Base-by-base conservation (phyloP, 2,888 invertebrate genomes). In the Oscheius myriophilus region DNA sequence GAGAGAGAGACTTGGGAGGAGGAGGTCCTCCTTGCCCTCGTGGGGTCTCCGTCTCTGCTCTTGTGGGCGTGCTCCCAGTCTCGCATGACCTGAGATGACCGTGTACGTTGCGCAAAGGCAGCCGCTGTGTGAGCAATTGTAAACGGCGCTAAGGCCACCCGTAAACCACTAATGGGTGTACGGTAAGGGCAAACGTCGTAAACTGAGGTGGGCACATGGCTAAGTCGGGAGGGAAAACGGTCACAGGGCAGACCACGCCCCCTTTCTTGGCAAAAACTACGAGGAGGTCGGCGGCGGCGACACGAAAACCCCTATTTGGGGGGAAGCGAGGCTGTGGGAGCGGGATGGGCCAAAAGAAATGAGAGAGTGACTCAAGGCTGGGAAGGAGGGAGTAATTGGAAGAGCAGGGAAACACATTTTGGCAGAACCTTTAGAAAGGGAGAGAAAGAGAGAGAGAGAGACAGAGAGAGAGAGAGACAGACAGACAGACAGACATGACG, bases 151-250 rank as follows among this genome's bases (percentile, higher is more conserved):
- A 25, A 33, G 26, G 21, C 49, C 25, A 21, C 26, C 23, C 61
- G 42, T 63, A 63, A 62, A 63, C 49, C 63, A 18, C 21, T 63
- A 52, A 63, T 63, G 42, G 52, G 52, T 12, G 16, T 63, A 63
- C 63, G 52, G 63, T 63, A 63, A 51, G 63, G 52, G 41, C 42
- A 63, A 63, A 63, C 63, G 63, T 63, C 53, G 63, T 63, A 63
- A 63, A 63, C n/a, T 51, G 49, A 51, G 33, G 41, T 18, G 33
- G 54, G 26, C n/a, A 57, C 41, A 18, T 33, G 33, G 33, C 33
- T 33, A 46, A 46, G 16, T 16, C 46, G 16, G 46, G 46, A 16
- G 18, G 46, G 46, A 18, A n/a, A 46, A 46, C 46, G 46, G n/a
- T n/a, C 53, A 33, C 18, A 42, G 43, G 49, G 53, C 46, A 16